Percentiles rank a stretch among this genome's conserved stretches.
Conservation (phyloP, 2,113 vertebrate genomes). For the Tursiops truncatus region DNA sequence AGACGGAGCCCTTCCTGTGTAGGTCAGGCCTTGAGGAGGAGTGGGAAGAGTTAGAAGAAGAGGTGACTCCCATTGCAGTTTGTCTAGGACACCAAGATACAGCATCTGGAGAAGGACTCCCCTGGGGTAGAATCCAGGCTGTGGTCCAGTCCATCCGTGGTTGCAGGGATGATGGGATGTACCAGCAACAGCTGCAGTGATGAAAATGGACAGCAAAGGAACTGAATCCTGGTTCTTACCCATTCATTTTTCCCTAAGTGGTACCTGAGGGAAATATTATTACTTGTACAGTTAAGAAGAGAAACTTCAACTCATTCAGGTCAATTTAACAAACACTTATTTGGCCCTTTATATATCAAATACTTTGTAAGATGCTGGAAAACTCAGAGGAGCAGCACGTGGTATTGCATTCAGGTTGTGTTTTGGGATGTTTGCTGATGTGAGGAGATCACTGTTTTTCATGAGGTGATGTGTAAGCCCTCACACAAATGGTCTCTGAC, state of each 20-base stretch:
- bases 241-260: not conserved
- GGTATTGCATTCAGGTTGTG: not conserved
- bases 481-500: not conserved
- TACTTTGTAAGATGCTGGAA: not conserved
- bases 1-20: not conserved
- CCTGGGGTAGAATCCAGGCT: not conserved
- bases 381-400: not conserved
- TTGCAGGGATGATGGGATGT: rapidly evolving
- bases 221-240: not conserved
- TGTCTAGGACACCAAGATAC: not conserved
- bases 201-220: not conserved
- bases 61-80: rapidly evolving
- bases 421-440: not conserved
- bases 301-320: not conserved
- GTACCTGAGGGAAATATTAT: not conserved
- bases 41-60: not conserved
- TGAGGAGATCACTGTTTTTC: not conserved
- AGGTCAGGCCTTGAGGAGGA: not conserved
- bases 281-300: not conserved
- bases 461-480: not conserved
- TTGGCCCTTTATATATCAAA: not conserved
- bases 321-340: not conserved
- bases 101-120: not conserved
- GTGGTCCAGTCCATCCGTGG: rapidly evolving
- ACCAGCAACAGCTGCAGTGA: not conserved